Conservation (phyloP, 1,140 invertebrate species). For the Drosophila grimshawi region DNA sequence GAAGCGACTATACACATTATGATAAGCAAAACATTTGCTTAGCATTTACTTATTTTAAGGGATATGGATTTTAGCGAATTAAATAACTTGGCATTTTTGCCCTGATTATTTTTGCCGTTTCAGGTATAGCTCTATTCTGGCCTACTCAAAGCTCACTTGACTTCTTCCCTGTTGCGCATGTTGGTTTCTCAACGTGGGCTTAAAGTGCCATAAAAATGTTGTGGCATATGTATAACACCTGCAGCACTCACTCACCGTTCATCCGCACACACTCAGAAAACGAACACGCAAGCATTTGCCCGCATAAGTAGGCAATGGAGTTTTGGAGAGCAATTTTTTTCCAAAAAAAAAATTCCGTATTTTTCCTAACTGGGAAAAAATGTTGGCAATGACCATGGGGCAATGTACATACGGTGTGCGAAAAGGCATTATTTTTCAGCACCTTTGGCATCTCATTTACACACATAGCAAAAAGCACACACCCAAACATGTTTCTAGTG, state of each 20-base stretch:
- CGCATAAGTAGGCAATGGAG: constrained; percentile 69
- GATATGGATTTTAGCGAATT: too few relatives aligned
- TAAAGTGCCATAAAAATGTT: constrained; percentile 80
- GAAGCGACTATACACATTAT: too few relatives aligned
- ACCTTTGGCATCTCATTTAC: constrained; percentile 40
- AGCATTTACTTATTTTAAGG: too few relatives aligned
- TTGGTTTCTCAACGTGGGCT: constrained; percentile 66
- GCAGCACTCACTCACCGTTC: constrained; percentile 30
- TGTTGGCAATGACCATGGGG: constrained; percentile 36
- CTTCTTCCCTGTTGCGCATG: constrained; percentile 41
- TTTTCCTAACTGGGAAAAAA: background rate
- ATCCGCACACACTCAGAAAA: constrained; percentile 16
- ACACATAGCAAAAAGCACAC: constrained; percentile 3
- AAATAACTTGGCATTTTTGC: too few relatives aligned
- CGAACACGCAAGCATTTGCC: constrained; percentile 53
- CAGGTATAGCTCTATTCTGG: too few relatives aligned
- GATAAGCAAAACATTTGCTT: too few relatives aligned
- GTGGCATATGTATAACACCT: constrained; percentile 48
- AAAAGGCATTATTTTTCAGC: constrained; percentile 47
- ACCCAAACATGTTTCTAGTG: background rate
- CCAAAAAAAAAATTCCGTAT: background rate
- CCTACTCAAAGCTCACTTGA: constrained; percentile 43
- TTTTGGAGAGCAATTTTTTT: constrained; percentile 45
- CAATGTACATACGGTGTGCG: constrained; percentile 47
- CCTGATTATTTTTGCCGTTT: too few relatives aligned